These are phyloP conservation scores for Ctenicera cuprea DNA, from an alignment of 2,888 invertebrate genomes.

Conservation along the genomic window DNA sequence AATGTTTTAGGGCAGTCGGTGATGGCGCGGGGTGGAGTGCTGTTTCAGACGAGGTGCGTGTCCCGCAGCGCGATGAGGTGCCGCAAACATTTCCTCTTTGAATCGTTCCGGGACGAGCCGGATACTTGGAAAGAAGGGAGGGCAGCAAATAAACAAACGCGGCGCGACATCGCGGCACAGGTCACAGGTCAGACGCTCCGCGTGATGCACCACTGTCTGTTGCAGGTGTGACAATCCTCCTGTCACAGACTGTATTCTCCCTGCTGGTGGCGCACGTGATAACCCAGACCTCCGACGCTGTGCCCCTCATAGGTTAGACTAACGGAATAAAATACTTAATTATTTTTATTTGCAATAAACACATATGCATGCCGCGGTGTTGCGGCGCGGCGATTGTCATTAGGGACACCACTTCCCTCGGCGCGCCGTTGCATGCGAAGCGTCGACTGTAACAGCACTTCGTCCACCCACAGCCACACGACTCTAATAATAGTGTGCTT, in stretches of 20 bases:
- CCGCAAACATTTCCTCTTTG: conserved; percentile 73
- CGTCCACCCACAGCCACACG: conserved; percentile 70
- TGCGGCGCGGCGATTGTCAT: conserved; percentile 58
- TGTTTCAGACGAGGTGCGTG: conserved; percentile 60
- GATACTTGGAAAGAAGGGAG: conserved; percentile 69
- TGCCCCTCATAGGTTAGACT: conserved; percentile 95
- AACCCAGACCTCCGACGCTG: conserved; percentile 99
- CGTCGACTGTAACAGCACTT: conserved; percentile 70
- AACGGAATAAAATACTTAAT: conserved; percentile 60
- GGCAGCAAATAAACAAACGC: conserved; percentile 58
- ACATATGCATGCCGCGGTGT: conserved; percentile 59
- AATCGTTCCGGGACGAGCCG: conserved; percentile 69
- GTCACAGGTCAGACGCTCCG: conserved; percentile 72
- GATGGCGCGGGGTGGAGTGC: conserved; percentile 60
- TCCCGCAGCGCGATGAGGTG: conserved; percentile 57
- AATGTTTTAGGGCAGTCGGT: conserved; percentile 70
- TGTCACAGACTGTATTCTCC: conserved; percentile 99
- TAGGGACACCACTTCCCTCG: conserved; percentile 60
- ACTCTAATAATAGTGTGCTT: conserved; percentile 61
- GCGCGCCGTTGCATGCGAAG: conserved; percentile 67
- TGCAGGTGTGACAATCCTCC: conserved; percentile 99
- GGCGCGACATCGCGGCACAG: conserved; percentile 66
- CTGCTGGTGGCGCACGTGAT: conserved; percentile 99
- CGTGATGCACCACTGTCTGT: conserved; percentile 78
- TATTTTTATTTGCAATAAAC: conserved; percentile 67